phyloP scores from a whole-genome alignment of 2,113 vertebrate genomes.

The Danio rerio region DNA sequence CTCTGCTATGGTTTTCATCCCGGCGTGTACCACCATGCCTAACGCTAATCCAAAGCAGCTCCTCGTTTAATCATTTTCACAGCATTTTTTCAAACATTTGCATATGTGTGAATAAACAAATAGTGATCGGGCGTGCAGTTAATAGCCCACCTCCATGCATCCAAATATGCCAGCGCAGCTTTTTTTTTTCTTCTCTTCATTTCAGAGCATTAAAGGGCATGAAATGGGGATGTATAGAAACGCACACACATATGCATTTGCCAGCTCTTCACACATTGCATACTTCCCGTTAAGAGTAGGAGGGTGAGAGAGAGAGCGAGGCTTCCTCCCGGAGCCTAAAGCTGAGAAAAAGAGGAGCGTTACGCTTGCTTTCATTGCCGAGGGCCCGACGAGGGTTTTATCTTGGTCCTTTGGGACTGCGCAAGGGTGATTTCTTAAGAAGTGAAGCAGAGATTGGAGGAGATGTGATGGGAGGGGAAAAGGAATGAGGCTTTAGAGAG shows the following conservation, averaged over 20 bases:
- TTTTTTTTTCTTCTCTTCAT: not conserved
- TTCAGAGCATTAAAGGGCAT: not conserved
- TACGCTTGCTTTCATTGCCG: slow-evolving; percentile 68
- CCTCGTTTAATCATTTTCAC: slow-evolving; percentile 60
- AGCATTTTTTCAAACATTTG: slow-evolving; percentile 51
- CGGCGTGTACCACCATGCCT: not conserved
- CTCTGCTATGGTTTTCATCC: not conserved
- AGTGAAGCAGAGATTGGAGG: slow-evolving; percentile 55
- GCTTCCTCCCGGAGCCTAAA: slow-evolving; percentile 65
- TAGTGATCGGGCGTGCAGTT: slow-evolving; percentile 20
- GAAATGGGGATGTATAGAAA: slow-evolving; percentile 28
- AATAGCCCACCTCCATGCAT: not conserved
- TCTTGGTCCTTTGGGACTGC: slow-evolving; percentile 70
- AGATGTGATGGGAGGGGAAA: slow-evolving; percentile 22
- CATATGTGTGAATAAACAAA: slow-evolving; percentile 57
- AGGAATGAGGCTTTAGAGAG: not conserved
- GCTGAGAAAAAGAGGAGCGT: slow-evolving; percentile 66
- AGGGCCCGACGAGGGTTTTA: slow-evolving; percentile 70
- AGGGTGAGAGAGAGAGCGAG: slow-evolving; percentile 45
- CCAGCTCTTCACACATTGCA: slow-evolving; percentile 6
- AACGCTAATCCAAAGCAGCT: slow-evolving; percentile 41
- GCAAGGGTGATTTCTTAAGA: slow-evolving; percentile 70
- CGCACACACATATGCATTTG: slow-evolving; percentile 14
- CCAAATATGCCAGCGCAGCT: not conserved
- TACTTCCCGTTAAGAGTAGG: slow-evolving; percentile 9